Conservation (phyloP, 2,113 vertebrate species). For the Grantiella picta region DNA sequence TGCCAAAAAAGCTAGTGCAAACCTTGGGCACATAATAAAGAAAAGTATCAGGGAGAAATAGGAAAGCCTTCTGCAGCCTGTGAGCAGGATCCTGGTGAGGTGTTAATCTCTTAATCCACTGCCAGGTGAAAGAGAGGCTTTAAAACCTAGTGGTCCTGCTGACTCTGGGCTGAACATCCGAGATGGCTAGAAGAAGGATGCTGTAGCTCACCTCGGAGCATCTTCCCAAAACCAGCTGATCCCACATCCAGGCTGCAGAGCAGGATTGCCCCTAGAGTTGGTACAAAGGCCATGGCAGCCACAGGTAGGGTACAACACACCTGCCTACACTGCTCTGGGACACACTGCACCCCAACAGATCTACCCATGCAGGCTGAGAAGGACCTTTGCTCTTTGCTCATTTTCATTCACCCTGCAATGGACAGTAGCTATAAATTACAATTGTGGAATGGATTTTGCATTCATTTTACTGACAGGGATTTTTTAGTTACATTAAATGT, state of each 20-base stretch:
- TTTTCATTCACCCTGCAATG: not conserved
- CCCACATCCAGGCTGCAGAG: not conserved
- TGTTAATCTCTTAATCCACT: not conserved
- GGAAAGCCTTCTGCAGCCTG: not conserved
- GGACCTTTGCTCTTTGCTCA: not conserved
- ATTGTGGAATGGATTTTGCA: not conserved
- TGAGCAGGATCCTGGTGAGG: not conserved
- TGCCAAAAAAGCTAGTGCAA: not conserved
- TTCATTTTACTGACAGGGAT: not conserved
- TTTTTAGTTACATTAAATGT: not conserved
- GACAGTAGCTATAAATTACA: not conserved
- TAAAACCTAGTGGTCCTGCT: not conserved
- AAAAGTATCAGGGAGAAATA: not conserved
- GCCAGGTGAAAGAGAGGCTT: not conserved
- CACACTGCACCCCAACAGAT: accelerated
- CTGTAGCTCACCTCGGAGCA: not conserved
- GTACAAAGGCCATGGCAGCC: not conserved
- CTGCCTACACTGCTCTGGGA: not conserved
- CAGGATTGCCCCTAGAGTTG: not conserved
- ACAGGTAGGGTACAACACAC: not conserved
- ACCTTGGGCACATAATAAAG: not conserved
- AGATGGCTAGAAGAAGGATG: not conserved
- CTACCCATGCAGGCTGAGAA: not conserved
- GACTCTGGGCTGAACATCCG: not conserved
- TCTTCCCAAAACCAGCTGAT: not conserved